Evolutionary conservation across 2,888 invertebrate genomes (phyloP).

Genomic region (Bimastos eiseni): DNA sequence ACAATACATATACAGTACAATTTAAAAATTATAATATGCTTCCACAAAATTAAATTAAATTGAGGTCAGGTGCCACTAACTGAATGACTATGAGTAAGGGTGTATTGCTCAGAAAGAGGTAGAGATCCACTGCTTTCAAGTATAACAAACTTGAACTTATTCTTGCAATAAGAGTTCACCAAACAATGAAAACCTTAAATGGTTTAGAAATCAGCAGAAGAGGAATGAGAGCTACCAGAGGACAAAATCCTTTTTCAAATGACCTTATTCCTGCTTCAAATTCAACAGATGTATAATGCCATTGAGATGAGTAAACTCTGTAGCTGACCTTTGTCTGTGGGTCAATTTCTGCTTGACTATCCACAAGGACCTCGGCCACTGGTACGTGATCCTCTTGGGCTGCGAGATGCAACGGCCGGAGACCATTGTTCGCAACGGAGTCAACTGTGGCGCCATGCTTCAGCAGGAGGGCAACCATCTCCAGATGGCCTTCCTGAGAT

Average conservation of each 20-base stretch:
- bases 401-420: conserved; percentile 34
- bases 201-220: background rate
- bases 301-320: conserved; percentile 13
- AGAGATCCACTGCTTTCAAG: background rate
- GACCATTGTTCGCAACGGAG: conserved; percentile 32
- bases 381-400: conserved; percentile 36
- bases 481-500: conserved; percentile 31
- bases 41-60: background rate
- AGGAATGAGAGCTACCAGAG: background rate
- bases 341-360: conserved; percentile 27
- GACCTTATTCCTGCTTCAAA: background rate
- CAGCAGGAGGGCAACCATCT: conserved; percentile 33
- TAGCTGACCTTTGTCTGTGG: conserved; percentile 33
- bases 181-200: background rate
- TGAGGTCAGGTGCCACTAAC: background rate
- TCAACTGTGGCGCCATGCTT: conserved; percentile 30
- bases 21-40: too few relatives aligned
- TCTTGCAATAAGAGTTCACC: background rate
- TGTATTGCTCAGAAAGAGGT: background rate
- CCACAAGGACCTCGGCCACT: conserved; percentile 32
- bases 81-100: background rate
- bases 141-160: background rate
- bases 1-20: too few relatives aligned
- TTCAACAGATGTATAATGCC: background rate
- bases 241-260: background rate